phyloP scores from a whole-genome alignment of 2,797 vertebrate genomes.

The Serranus cabrilla region DNA sequence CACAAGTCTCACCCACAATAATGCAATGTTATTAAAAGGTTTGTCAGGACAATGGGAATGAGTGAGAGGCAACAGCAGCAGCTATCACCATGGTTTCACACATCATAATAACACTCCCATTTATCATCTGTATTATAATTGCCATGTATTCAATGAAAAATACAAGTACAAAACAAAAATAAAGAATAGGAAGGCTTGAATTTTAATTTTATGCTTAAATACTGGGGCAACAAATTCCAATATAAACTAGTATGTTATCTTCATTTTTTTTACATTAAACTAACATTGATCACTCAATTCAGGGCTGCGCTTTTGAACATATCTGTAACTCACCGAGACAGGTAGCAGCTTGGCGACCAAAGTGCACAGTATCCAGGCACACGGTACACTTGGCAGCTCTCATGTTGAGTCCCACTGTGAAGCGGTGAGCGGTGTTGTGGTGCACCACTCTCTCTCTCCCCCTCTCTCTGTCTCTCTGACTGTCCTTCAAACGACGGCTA shows the following conservation, averaged over 20 bases:
- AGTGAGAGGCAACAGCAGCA: background rate
- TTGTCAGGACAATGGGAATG: background rate
- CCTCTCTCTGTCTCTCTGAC: conserved; percentile 85
- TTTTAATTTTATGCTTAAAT: background rate
- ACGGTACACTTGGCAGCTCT: conserved; percentile 97
- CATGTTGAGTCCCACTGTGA: conserved; percentile 98
- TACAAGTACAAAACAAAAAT: background rate
- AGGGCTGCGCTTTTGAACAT: background rate
- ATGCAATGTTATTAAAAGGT: background rate
- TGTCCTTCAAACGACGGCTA: conserved; percentile 94
- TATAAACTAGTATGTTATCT: background rate
- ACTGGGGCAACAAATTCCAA: background rate
- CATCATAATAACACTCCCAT: conserved; percentile 2
- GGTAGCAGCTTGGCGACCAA: conserved; percentile 96
- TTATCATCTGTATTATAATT: background rate
- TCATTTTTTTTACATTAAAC: background rate
- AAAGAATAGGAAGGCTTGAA: background rate
- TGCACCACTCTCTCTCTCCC: conserved; percentile 82
- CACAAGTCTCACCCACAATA: background rate
- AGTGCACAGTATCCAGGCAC: conserved; percentile 98
- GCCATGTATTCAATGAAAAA: background rate
- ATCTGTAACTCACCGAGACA: conserved; percentile 90
- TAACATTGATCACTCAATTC: background rate
- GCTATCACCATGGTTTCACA: background rate
- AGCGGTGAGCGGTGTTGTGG: conserved; percentile 95